Conservation (phyloP, 1,140 invertebrate species). For the Gonioctena quinquepunctata region DNA sequence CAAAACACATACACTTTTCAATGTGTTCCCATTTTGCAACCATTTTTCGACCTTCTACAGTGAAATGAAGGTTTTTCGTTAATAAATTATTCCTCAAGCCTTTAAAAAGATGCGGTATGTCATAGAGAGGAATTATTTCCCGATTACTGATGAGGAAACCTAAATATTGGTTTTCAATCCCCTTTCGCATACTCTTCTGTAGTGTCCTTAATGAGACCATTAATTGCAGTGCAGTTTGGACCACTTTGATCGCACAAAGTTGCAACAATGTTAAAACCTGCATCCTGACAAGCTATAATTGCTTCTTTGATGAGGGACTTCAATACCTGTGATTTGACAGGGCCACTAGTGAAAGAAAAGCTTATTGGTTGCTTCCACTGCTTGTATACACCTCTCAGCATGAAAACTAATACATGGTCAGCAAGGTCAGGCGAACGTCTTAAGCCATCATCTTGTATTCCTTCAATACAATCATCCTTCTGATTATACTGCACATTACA, state of each 20-base stretch:
- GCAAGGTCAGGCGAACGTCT: too few species aligned
- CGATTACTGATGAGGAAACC: not conserved
- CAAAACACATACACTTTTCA: not conserved
- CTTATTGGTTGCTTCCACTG: slow-evolving; percentile 19
- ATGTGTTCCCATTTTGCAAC: slow-evolving; percentile 10
- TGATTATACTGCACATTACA: too few species aligned
- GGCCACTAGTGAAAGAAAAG: not conserved
- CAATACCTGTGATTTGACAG: not conserved
- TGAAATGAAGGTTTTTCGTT: too few species aligned
- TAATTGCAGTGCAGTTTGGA: slow-evolving; percentile 10
- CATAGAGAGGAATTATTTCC: slow-evolving; percentile 13
- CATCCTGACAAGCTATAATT: not conserved
- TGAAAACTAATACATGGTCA: slow-evolving; percentile 23
- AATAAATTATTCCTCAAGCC: slow-evolving; percentile 20
- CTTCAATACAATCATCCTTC: too few species aligned
- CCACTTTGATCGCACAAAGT: slow-evolving; percentile 12
- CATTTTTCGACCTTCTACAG: too few species aligned
- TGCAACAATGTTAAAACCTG: not conserved
- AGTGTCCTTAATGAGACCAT: not conserved
- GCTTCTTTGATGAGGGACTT: not conserved
- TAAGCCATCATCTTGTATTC: too few species aligned
- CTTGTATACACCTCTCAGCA: slow-evolving; percentile 12
- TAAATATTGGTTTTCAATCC: slow-evolving; percentile 8
- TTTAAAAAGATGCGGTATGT: slow-evolving; percentile 11
- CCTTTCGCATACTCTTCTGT: not conserved